A percentile compares a stretch with the other conserved stretches of the same genome.
phyloP scores from a whole-genome alignment of 2,113 vertebrate genomes.

The Anhinga anhinga region DNA sequence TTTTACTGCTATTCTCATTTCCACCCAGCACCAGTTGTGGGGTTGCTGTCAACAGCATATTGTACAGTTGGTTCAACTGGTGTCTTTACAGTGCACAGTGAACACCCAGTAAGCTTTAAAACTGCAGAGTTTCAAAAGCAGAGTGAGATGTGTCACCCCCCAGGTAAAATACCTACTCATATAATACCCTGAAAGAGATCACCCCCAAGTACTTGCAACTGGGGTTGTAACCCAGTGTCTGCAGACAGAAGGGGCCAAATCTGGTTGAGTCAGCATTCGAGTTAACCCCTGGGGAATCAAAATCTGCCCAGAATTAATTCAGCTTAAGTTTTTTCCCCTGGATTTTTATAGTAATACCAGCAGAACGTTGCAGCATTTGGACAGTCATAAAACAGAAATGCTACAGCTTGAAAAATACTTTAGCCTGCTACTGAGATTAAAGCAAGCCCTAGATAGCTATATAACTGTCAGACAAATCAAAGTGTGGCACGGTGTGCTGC shows the following conservation, averaged over 20 bases:
- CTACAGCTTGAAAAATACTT: constrained; percentile 45
- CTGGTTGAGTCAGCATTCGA: neutral
- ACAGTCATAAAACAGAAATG: neutral
- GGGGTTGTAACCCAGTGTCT: neutral
- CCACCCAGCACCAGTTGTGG: neutral
- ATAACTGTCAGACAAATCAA: constrained; percentile 4
- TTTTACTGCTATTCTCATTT: neutral
- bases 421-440: constrained; percentile 39
- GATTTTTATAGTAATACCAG: neutral
- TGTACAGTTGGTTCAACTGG: rapidly evolving
- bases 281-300: neutral
- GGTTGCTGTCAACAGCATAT: rapidly evolving
- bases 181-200: neutral
- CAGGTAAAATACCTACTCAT: neutral
- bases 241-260: neutral
- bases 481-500: neutral
- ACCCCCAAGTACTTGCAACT: neutral
- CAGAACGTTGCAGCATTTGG: neutral
- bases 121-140: neutral
- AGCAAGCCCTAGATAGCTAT: constrained; percentile 15
- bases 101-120: neutral
- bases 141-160: too few relatives aligned
- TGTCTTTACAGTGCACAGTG: rapidly evolving
- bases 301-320: neutral
- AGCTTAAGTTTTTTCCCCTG: neutral